Conservation (phyloP, 2,797 vertebrate species). For the Calcarius lapponicus region DNA sequence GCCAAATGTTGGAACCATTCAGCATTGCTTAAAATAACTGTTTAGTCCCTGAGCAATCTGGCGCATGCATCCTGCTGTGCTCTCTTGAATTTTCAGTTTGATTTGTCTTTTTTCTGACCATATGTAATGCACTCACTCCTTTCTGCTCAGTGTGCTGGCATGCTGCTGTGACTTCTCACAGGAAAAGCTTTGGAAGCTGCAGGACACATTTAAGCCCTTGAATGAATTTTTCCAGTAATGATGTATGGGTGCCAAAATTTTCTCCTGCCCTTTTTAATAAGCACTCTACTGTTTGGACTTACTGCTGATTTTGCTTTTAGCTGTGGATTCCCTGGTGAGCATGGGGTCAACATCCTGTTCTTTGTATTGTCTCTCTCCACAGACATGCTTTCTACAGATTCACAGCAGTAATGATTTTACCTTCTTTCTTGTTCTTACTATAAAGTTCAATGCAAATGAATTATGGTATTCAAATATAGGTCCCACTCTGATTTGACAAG, state of each 20-base stretch:
- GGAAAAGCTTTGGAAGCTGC: constrained; percentile 19
- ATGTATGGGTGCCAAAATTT: constrained; percentile 2
- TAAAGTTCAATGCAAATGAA: not conserved
- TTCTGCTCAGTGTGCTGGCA: not conserved
- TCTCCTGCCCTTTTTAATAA: constrained; percentile 43
- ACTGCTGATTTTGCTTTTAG: constrained; percentile 53
- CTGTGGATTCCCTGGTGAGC: not conserved
- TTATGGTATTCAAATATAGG: not conserved
- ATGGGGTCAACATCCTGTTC: not conserved
- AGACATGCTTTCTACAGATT: not conserved
- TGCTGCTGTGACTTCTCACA: constrained; percentile 14
- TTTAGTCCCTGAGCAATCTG: not conserved
- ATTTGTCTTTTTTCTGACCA: not conserved
- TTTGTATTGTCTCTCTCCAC: not conserved
- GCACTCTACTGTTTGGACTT: not conserved
- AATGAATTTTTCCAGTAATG: constrained; percentile 32
- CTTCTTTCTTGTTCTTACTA: not conserved
- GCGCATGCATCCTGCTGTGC: rapidly evolving
- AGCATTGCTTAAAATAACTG: constrained; percentile 2
- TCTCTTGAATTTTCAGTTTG: constrained; percentile 19
- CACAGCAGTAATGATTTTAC: not conserved
- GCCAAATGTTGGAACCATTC: not conserved
- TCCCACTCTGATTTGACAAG: not conserved
- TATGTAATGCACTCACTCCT: not conserved
- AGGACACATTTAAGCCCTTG: constrained; percentile 24